Conservation (phyloP, 1,140 invertebrate genomes). For the Drosophila parvula region DNA sequence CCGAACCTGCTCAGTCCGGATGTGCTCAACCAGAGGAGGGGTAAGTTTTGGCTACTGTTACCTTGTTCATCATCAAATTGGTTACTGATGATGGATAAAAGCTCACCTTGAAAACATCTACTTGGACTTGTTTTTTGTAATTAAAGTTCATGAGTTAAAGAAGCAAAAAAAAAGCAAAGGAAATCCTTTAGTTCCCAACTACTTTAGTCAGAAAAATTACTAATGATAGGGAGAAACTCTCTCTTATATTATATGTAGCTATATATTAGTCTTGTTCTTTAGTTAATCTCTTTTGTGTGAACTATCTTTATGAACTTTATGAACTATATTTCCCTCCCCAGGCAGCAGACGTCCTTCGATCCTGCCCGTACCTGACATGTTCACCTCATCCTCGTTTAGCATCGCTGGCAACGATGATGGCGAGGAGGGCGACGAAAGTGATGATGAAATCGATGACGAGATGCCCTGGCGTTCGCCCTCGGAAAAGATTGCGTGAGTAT, state of each 20-base stretch:
- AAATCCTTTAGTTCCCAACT: too few relatives aligned
- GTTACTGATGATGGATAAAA: not conserved
- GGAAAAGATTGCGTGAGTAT: slow-evolving; percentile 94
- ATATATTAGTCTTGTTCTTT: too few relatives aligned
- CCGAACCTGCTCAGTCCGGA: slow-evolving; percentile 92
- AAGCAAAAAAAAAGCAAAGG: too few relatives aligned
- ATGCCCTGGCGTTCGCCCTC: slow-evolving; percentile 94
- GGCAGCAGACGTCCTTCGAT: slow-evolving; percentile 94
- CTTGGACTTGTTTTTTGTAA: not conserved
- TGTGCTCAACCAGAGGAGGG: slow-evolving; percentile 89
- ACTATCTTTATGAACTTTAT: not conserved
- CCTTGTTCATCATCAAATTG: not conserved
- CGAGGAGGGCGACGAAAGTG: slow-evolving; percentile 91
- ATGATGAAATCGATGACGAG: slow-evolving; percentile 94
- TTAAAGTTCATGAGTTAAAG: too few relatives aligned
- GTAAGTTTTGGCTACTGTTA: slow-evolving; percentile 80
- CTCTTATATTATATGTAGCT: too few relatives aligned
- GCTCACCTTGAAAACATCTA: not conserved
- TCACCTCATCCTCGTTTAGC: slow-evolving; percentile 91
- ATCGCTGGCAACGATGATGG: slow-evolving; percentile 89
- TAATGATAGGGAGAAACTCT: too few relatives aligned
- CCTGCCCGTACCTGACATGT: slow-evolving; percentile 94
- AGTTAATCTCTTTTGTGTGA: too few relatives aligned
- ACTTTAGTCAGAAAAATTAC: too few relatives aligned
- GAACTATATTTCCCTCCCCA: slow-evolving; percentile 61